Percentiles rank a stretch among this genome's conserved stretches.
Conservation (phyloP, 2,113 vertebrate genomes). For the Callionymus lyra region DNA sequence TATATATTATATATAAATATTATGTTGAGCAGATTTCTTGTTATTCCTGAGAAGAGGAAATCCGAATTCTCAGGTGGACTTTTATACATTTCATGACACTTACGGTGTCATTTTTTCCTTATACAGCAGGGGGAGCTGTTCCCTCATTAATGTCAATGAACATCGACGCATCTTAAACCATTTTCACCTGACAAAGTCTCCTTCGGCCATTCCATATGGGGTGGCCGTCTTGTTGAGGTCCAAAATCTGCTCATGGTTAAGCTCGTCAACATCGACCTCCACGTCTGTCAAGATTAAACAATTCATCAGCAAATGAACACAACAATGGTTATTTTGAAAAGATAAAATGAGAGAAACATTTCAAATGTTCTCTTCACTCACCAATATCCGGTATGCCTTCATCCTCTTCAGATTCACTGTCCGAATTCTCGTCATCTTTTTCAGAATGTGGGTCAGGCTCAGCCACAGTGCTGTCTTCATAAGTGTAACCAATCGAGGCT, state of each 20-base stretch:
- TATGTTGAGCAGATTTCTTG: no score
- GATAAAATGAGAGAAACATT: neutral
- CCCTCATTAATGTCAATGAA: no score
- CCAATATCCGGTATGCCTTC: conserved; percentile 94
- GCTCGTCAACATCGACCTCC: conserved; percentile 90
- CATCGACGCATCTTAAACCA: no score
- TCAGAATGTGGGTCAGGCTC: conserved; percentile 75
- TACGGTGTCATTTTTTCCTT: neutral
- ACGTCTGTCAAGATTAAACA: conserved; percentile 67
- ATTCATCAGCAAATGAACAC: neutral
- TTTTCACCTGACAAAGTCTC: conserved; percentile 85
- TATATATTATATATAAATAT: no score
- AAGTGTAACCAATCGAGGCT: conserved; percentile 89
- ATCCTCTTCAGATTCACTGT: conserved; percentile 89
- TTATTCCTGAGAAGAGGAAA: no score
- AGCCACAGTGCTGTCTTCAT: conserved; percentile 86
- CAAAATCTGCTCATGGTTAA: conserved; percentile 83
- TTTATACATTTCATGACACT: no score
- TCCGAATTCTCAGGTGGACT: no score
- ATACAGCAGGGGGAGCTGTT: neutral
- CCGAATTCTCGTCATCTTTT: conserved; percentile 85
- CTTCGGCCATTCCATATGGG: conserved; percentile 89
- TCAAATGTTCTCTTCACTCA: conserved; percentile 32
- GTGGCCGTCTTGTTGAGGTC: conserved; percentile 92
- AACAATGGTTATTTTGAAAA: neutral